Evolutionary conservation across 2,888 invertebrate species (phyloP), one percentile per base, ranked within the genome.

Genomic region (Fabriciana adippe): DNA sequence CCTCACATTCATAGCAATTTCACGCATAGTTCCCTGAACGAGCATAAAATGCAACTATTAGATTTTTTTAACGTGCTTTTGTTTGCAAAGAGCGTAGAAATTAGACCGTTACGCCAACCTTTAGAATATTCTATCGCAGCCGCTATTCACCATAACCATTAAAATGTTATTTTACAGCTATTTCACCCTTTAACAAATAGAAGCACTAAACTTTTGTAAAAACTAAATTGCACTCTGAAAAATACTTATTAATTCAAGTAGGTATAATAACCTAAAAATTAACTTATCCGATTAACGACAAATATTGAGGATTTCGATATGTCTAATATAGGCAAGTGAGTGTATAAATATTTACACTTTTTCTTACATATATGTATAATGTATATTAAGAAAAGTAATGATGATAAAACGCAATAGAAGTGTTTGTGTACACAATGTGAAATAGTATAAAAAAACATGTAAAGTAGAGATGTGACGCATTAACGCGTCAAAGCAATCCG

Each of bases 401-500:
- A 48, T n/a, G 13, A 59, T 8, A 26, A 59, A 21, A 47, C 48
- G n/a, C 16, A 15, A 26, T n/a, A 4, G 11, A 35, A 35, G 55
- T 55, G 21, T 57, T 57, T 21, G 2, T 41, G 35, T 8, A 8
- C 2, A 41, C 11, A 41, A 35, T 41, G 35, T 41, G 21, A 57
- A 59, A n/a, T 48, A 59, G 59, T 48, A 59, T 31, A 59, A 48
- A 59, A 56, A 21, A 61, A 67, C 68, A 63, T 73, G 64, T 65
- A 68, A 66, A 61, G 76, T 76, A 75, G 64, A 73, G 72, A 70
- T 65, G 69, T 81, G 85, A 86, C 84, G 82, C 83, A 85, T 87
- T 86, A 87, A 81, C 82, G 78, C 80, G 74, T 76, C 74, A 72
- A 79, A 82, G 79, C 86, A 82, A 85, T 82, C 81, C 84, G 81